phyloP scores from a whole-genome alignment of 2,113 vertebrate species.

The Gymnobelideus leadbeateri region DNA sequence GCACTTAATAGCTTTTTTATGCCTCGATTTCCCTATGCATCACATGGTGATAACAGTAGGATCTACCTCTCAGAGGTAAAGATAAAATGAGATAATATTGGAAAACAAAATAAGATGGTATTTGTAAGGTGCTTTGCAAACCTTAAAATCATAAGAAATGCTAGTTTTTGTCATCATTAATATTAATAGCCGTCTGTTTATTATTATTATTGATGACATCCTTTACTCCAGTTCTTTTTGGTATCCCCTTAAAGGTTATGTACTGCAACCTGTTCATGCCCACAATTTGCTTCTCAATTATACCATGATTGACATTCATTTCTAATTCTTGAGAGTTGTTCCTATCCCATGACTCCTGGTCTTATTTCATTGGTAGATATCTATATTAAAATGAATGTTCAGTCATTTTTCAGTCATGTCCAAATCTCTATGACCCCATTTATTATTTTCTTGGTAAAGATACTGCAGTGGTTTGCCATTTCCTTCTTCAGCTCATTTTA shows the following conservation, averaged over 20 bases:
- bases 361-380: background rate
- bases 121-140: background rate
- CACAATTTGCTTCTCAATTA: background rate
- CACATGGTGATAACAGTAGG: background rate
- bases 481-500: too few species aligned
- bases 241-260: background rate
- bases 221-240: background rate
- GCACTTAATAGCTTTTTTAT: background rate
- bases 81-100: background rate
- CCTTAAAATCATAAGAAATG: background rate
- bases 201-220: background rate
- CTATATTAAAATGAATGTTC: background rate
- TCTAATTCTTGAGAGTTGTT: background rate
- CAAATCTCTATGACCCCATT: too few species aligned
- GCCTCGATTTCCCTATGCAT: background rate
- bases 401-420: too few species aligned
- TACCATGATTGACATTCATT: background rate
- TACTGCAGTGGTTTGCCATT: too few species aligned
- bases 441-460: too few species aligned
- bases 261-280: background rate
- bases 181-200: background rate
- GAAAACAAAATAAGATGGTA: too few species aligned
- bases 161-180: background rate
- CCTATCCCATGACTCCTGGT: background rate
- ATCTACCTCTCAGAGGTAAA: background rate